These are phyloP conservation scores for Ptilorrhoa leucosticta DNA, from an alignment of 2,113 vertebrate species.

Conservation along the genomic window DNA sequence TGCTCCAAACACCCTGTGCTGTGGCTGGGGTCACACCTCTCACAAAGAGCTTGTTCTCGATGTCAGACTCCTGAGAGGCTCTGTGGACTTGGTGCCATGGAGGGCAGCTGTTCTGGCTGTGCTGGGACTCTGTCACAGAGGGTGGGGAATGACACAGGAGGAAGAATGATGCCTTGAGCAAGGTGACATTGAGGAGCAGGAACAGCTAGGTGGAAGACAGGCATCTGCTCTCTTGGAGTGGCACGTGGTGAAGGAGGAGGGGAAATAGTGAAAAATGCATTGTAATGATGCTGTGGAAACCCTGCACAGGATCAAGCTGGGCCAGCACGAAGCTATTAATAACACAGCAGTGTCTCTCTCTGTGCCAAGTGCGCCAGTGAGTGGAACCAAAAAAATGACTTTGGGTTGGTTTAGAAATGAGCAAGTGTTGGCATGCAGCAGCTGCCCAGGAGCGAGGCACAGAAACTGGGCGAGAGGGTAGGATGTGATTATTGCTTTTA, in stretches of 20 bases:
- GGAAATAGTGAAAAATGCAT: not conserved
- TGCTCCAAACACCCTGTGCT: not conserved
- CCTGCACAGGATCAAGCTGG: not conserved
- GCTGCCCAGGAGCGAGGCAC: not conserved
- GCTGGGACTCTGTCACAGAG: not conserved
- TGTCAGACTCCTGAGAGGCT: not conserved
- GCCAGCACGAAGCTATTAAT: conserved; percentile 43
- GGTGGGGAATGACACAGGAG: not conserved
- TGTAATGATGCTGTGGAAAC: conserved; percentile 1
- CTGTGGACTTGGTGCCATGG: not conserved
- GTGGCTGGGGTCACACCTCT: not conserved
- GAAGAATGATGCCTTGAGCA: not conserved
- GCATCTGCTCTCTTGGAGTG: not conserved
- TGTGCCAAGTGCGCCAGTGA: conserved; percentile 15
- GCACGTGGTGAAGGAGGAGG: not conserved
- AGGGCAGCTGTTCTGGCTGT: not conserved
- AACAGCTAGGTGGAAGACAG: not conserved
- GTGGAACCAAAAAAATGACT: conserved; percentile 31
- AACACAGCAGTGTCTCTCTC: conserved; percentile 13
- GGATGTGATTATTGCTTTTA: not conserved
- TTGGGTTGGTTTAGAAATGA: not conserved
- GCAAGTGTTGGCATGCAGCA: conserved; percentile 14
- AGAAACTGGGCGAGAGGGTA: not conserved
- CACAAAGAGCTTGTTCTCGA: not conserved
- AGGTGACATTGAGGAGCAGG: not conserved